Base-by-base conservation (phyloP, 2,888 invertebrate genomes). In the Copidosoma aretas region DNA sequence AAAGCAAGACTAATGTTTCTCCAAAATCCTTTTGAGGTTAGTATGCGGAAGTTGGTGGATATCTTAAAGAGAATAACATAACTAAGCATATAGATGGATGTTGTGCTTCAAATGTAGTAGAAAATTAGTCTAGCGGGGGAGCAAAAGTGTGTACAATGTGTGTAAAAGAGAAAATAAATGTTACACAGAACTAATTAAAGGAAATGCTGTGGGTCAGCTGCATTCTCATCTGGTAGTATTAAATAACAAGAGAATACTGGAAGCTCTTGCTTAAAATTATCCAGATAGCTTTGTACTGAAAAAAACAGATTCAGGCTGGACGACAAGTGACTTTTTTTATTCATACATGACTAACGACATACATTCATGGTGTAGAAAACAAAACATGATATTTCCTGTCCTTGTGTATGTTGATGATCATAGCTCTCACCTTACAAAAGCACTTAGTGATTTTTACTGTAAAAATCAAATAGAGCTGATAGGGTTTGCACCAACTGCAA, bases 351-450 rank as follows among this genome's bases (percentile, higher is more conserved):
- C 52, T 4, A 77, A 75, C 67, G 72, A 65, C n/a, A 57, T 77
- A 32, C 67, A 65, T 59, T 15, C 32, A 3, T 65, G 59, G 59
- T 43, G n/a, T n/a, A 21, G 32, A 22, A 24, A 59, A n/a, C 58
- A 59, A 41, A 53, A 49, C 5, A 58, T 32, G 39, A 10, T 15
- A 19, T 53, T 76, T 57, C 73, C 75, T 19, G 70, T 76, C 10
- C 53, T 76, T 41, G 64, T 77, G 56, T 71, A 76, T 19, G 73
- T 77, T 12, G 77, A 78, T 67, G 75, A 75, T 14, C 75, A 76
- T 60, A 64, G 56, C 22, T 76, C 76, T 0, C 78, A 78, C 63
- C 58, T 77, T 58, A 72, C 74, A 5, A 43, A 73, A 19, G 71
- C 72, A 52, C 64, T 76, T 3, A 77, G 76, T 66, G 32, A 73